These are phyloP conservation scores for Ditylenchus dipsaci DNA, from an alignment of 1,140 invertebrate genomes.

Conservation along the genomic window DNA sequence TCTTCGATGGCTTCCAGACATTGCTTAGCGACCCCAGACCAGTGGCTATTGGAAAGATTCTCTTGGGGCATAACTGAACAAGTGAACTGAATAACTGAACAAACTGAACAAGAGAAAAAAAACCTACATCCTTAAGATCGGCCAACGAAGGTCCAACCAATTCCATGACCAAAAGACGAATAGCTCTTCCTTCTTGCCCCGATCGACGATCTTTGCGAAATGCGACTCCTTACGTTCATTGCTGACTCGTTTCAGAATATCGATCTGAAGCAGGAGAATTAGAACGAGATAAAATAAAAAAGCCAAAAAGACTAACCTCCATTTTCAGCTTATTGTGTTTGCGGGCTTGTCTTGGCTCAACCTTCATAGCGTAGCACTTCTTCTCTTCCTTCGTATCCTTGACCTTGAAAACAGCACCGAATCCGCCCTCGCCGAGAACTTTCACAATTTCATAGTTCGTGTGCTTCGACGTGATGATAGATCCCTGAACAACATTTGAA, in stretches of 20 bases:
- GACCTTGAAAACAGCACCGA: constrained; percentile 42
- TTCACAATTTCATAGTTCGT: constrained; percentile 21
- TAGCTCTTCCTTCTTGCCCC: constrained; percentile 8
- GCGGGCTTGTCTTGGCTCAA: not conserved
- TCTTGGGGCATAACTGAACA: not conserved
- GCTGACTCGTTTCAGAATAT: not conserved
- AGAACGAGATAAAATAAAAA: not conserved
- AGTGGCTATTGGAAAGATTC: not conserved
- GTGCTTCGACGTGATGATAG: not conserved
- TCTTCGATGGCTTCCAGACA: constrained; percentile 38
- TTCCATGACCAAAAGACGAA: constrained; percentile 25
- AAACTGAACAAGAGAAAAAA: not conserved
- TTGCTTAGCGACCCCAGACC: constrained; percentile 23
- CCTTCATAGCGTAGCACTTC: constrained; percentile 8
- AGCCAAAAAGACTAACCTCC: not conserved
- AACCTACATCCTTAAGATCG: constrained; percentile 16
- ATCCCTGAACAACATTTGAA: not conserved
- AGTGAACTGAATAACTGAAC: not conserved
- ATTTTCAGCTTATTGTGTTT: constrained; percentile 13
- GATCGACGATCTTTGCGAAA: constrained; percentile 26
- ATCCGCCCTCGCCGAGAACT: constrained; percentile 37
- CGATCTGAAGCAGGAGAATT: constrained; percentile 14
- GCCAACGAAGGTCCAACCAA: constrained; percentile 15
- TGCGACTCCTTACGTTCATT: not conserved
- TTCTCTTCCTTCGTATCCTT: constrained; percentile 23